Evolutionary conservation across 2,797 vertebrate genomes (phyloP), one percentile per base, ranked within the genome.

Genomic region (Pipistrellus kuhlii): DNA sequence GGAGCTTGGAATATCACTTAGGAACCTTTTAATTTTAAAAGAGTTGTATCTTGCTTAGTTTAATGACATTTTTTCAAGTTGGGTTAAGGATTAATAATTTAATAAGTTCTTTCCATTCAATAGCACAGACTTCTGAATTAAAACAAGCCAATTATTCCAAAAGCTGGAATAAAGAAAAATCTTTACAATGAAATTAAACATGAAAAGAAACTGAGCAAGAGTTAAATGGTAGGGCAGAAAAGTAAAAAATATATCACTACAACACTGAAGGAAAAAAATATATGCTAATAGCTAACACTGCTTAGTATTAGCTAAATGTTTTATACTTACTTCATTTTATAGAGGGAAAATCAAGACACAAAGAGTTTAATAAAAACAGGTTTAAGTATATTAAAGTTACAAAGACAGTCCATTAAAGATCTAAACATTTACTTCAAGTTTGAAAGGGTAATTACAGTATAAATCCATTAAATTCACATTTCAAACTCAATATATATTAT

Each of bases 1-100:
- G 32, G 97, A 94, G 96, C 98, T 99, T 17, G 99, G 99, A 95
- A 99, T 98, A 96, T 99, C 99, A 93, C 89, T 98, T 77, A 97
- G 97, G 97, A 99, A 99, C 98, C 99, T 99, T 95, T 68, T 27
- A 69, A 55, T 86, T 80, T 44, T 51, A 81, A 95, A 95, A 72
- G 14, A 35, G 23, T 77, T 73, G 23, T 15, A 87, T 38, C 59
- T 94, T 94, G 5, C 85, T 93, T 92, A 86, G 80, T 48, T 75
- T 80, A 68, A 30, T 53, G 41, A 62, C 10, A 66, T 72, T 59
- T 82, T 81, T 95, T 88, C 55, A 88, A 90, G 20, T 83, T 78
- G 77, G 23, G 78, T 44, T 90, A 94, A 91, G 46, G 21, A 81
- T 81, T 91, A 93, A 91, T 73, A 91, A 30, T 88, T 94, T 35